phyloP scores from a whole-genome alignment of 2,797 vertebrate species.

The Hippopotamyrus pictus region DNA sequence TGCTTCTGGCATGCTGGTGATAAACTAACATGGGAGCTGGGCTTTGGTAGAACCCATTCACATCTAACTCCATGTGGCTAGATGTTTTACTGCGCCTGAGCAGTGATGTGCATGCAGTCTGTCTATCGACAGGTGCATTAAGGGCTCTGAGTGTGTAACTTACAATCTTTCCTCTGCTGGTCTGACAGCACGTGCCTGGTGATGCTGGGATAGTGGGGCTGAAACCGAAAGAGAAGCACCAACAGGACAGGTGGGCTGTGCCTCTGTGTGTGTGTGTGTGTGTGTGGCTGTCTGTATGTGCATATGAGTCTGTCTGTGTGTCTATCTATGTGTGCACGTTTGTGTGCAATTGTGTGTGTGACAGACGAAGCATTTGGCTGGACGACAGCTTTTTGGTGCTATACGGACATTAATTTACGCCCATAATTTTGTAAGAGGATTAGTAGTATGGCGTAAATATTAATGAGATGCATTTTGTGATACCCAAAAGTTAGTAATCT shows the following conservation, averaged over 20 bases:
- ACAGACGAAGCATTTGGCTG: too few relatives aligned
- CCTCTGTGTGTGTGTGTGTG: background rate
- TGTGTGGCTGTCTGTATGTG: background rate
- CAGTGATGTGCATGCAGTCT: background rate
- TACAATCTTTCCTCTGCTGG: background rate
- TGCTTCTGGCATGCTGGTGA: background rate
- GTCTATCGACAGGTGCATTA: background rate
- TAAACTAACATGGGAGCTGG: background rate
- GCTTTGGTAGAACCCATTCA: background rate
- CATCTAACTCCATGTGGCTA: background rate
- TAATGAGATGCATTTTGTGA: too few relatives aligned
- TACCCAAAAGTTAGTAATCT: too few relatives aligned
- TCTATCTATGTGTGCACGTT: background rate
- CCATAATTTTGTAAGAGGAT: too few relatives aligned
- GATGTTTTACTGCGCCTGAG: background rate
- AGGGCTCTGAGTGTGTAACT: background rate
- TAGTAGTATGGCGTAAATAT: too few relatives aligned
- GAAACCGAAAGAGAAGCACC: background rate
- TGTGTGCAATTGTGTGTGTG: background rate
- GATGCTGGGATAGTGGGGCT: background rate
- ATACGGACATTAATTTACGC: too few relatives aligned
- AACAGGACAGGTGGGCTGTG: background rate
- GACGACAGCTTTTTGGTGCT: too few relatives aligned
- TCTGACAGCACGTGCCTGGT: background rate
- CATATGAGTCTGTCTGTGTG: background rate